Base-by-base conservation (phyloP, 35 echinoderm and acorn worm genomes). In the Patiria miniata region DNA sequence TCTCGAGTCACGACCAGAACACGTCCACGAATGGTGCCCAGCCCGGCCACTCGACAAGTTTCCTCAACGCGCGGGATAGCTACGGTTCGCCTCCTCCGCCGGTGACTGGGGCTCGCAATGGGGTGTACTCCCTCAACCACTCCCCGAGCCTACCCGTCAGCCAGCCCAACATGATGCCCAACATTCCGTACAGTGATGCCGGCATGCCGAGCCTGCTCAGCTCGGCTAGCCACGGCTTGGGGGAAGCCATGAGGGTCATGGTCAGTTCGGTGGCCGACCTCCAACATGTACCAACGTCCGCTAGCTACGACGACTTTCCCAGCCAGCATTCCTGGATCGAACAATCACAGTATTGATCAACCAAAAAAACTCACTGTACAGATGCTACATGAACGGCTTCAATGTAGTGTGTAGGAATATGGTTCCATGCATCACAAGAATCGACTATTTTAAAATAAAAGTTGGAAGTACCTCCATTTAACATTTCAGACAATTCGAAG, bases 231-330 rank as follows among this genome's bases (percentile, higher is more conserved):
- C 89, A 95, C 16, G 93, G 93, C 19, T 77, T 95, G 14, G 86
- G 93, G 17, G 93, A 95, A 36, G 93, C 93, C 2, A 95, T 95
- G 93, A 77, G 93, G 30, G 93, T 81, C 17, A 87, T 95, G 52
- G 93, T 95, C 37, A 82, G 79, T 44, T 83, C 93, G 7, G 93
- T 84, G 2, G 83, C 83, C n/a, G 84, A 90, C 60, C 36, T 57
- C 68, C 51, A 42, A 39, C 36, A 80, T 34, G 51, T 57, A 36
- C 40, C 58, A 40, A 51, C 87, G 51, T 51, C 81, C 30, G 68
- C 52, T 77, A 57, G 88, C 57, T 84, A 84, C 12, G 52, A 84
- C 19, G 82, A 84, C 57, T 84, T 84, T 37, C 53, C 82, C 15
- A 53, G 36, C n/a, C 82, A 84, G 5, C 82, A 84, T 58, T 84